Evolutionary conservation across 2,888 invertebrate species (phyloP).

Genomic region (Trichopoda pennipes): DNA sequence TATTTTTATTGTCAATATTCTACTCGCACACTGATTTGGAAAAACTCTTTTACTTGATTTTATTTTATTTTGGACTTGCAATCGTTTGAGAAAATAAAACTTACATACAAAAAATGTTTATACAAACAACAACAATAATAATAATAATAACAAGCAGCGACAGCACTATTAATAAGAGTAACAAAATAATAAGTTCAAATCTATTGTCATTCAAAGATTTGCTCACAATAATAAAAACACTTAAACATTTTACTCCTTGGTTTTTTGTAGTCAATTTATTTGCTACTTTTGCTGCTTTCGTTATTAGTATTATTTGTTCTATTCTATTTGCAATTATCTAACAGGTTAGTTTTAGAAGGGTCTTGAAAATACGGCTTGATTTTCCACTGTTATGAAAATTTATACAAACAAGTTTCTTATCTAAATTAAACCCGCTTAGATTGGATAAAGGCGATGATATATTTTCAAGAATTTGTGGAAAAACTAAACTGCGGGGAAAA

Average conservation of each 20-base stretch:
- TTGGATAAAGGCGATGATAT: too few species aligned
- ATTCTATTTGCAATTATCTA: slow-evolving; percentile 16
- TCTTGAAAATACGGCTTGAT: too few species aligned
- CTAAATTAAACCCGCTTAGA: too few species aligned
- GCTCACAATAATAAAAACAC: slow-evolving; percentile 54
- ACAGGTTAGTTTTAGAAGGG: neutral
- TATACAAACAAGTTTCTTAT: too few species aligned
- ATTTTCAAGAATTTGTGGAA: too few species aligned
- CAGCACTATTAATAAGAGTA: slow-evolving; percentile 28
- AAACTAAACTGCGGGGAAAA: too few species aligned
- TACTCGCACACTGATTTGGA: slow-evolving; percentile 4
- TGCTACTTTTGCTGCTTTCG: slow-evolving; percentile 38
- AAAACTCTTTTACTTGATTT: slow-evolving; percentile 5
- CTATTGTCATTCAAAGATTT: slow-evolving; percentile 58
- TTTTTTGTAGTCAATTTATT: slow-evolving; percentile 52
- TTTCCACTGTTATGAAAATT: too few species aligned
- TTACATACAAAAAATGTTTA: slow-evolving; percentile 25
- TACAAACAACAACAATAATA: slow-evolving; percentile 10
- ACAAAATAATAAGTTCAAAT: slow-evolving; percentile 61
- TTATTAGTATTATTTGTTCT: slow-evolving; percentile 22
- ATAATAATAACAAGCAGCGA: slow-evolving; percentile 12
- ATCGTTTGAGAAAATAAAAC: slow-evolving; percentile 1
- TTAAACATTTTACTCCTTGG: slow-evolving; percentile 48
- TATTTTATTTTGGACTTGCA: too few species aligned
- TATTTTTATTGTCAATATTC: neutral